Percentiles rank a stretch among this genome's conserved stretches.
Conservation (phyloP, 2,888 invertebrate genomes). For the Idaea straminata region DNA sequence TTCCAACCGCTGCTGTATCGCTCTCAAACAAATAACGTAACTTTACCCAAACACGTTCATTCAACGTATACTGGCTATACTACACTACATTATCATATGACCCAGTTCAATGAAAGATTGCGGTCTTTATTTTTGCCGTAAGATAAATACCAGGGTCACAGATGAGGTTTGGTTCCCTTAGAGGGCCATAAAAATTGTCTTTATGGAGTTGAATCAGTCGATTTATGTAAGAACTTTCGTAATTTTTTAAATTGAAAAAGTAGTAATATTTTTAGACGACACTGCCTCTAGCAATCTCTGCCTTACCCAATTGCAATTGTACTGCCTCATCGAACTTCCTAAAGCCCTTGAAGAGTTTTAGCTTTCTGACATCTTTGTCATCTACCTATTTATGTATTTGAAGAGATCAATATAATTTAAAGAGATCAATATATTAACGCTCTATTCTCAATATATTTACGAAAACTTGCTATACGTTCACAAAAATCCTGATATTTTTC, state of each 20-base stretch:
- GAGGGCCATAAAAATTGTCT: too few relatives aligned
- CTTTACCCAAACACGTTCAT: conserved; percentile 33
- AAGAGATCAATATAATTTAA: too few relatives aligned
- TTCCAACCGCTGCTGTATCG: conserved; percentile 33
- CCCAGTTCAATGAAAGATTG: conserved; percentile 14
- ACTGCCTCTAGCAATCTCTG: not conserved
- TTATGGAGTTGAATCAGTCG: not conserved
- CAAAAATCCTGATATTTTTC: too few relatives aligned
- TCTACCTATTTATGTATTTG: too few relatives aligned
- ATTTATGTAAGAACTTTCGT: not conserved
- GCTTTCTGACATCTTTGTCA: too few relatives aligned
- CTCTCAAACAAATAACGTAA: conserved; percentile 27
- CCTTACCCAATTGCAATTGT: not conserved
- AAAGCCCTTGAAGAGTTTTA: too few relatives aligned
- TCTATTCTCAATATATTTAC: too few relatives aligned
- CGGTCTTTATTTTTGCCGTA: conserved; percentile 4
- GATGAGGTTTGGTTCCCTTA: not conserved
- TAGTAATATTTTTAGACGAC: not conserved
- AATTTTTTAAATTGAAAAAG: not conserved
- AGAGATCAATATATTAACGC: too few relatives aligned
- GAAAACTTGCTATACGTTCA: too few relatives aligned
- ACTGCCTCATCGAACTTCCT: too few relatives aligned
- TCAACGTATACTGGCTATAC: conserved; percentile 26
- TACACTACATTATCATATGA: conserved; percentile 17
- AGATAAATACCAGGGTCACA: conserved; percentile 2